Percentiles rank a stretch among this genome's conserved stretches.
Conservation (phyloP, 2,888 invertebrate species). For the Archips crataeganus region DNA sequence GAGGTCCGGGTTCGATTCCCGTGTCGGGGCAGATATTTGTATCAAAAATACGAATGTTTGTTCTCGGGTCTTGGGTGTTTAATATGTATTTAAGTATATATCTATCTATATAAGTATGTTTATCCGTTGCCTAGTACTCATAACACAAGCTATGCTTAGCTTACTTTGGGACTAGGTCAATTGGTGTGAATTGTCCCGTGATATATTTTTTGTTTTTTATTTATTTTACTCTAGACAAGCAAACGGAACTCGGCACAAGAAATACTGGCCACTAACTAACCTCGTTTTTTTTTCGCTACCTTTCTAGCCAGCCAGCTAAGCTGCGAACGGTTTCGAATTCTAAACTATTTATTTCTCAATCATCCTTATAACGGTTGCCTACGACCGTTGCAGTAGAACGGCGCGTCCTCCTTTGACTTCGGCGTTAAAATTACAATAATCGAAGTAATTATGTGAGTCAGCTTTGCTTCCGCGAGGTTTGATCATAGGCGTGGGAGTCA, state of each 20-base stretch:
- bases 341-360: slow-evolving; percentile 17
- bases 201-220: too few species aligned
- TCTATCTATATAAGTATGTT: too few species aligned
- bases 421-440: slow-evolving; percentile 39
- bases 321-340: not conserved
- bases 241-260: not conserved
- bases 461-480: slow-evolving; percentile 46
- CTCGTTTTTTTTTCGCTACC: not conserved
- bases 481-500: slow-evolving; percentile 50
- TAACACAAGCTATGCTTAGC: too few species aligned
- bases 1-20: too few species aligned
- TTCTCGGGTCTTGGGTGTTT: too few species aligned
- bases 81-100: too few species aligned
- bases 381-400: slow-evolving; percentile 35
- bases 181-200: too few species aligned
- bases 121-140: too few species aligned
- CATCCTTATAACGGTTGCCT: slow-evolving; percentile 37
- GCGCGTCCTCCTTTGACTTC: slow-evolving; percentile 15
- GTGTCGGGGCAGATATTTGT: too few species aligned
- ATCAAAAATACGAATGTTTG: too few species aligned
- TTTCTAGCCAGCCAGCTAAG: not conserved
- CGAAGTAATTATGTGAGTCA: slow-evolving; percentile 46
- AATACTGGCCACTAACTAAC: not conserved
- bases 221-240: not conserved
- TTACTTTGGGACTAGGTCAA: too few species aligned